These are phyloP conservation scores for mouse (Mus musculus) DNA, from an alignment of 2,113 vertebrate genomes.

Conservation along the genomic window DNA sequence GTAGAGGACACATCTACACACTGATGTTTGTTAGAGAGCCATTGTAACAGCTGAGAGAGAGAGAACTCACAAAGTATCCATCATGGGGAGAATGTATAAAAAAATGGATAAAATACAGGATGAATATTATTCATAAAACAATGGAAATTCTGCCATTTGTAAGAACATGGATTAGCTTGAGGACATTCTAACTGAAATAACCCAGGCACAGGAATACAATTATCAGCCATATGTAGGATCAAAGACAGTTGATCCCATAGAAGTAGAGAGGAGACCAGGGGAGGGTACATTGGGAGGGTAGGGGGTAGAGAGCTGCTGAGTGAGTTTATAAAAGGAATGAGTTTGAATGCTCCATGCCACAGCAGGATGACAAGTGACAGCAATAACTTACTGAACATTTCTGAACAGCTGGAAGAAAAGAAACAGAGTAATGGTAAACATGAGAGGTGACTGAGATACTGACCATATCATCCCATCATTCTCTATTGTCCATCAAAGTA, in stretches of 20 bases:
- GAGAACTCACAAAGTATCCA: background rate
- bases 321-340: background rate
- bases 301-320: background rate
- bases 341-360: background rate
- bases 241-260: background rate
- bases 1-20: background rate
- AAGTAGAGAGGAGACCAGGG: background rate
- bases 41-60: background rate
- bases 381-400: background rate
- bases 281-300: background rate
- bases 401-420: background rate
- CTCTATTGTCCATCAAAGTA: background rate
- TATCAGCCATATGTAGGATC: background rate
- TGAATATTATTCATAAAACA: background rate
- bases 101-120: background rate
- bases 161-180: background rate
- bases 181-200: background rate
- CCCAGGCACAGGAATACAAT: background rate
- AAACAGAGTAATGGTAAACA: background rate
- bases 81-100: background rate
- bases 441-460: background rate
- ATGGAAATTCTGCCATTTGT: background rate
- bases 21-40: background rate
- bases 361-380: background rate
- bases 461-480: background rate